A percentile compares a stretch with the other conserved stretches of the same genome.
Conservation (phyloP, 1,140 invertebrate genomes). For the Micrasema minimum region DNA sequence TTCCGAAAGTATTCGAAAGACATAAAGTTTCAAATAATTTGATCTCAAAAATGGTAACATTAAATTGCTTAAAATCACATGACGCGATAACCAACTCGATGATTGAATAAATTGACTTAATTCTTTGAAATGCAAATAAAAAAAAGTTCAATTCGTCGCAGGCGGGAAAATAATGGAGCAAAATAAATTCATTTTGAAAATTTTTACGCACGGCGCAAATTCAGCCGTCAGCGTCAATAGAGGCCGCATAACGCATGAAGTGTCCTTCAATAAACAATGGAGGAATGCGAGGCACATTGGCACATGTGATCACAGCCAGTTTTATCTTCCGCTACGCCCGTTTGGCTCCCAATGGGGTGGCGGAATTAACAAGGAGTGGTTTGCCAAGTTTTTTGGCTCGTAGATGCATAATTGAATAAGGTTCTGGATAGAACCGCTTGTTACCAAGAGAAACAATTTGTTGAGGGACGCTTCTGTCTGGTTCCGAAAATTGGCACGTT, state of each 20-base stretch:
- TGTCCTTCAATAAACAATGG: constrained; percentile 42
- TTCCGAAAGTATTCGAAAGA: no score
- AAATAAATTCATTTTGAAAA: no score
- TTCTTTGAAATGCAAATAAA: no score
- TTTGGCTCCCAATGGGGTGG: not conserved
- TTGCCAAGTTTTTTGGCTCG: constrained; percentile 33
- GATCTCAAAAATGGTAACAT: no score
- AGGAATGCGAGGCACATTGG: constrained; percentile 14
- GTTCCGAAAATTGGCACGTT: no score
- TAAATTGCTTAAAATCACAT: no score
- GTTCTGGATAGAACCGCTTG: not conserved
- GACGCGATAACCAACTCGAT: no score
- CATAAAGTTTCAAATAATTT: no score
- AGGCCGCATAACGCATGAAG: constrained; percentile 29
- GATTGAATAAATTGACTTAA: no score
- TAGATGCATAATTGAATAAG: constrained; percentile 26
- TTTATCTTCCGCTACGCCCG: constrained; percentile 3
- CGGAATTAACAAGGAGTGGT: constrained; percentile 24
- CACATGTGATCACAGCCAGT: constrained; percentile 27
- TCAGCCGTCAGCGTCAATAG: not conserved
- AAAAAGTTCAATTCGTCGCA: no score
- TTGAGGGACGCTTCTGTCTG: no score
- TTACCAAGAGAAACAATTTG: not conserved
- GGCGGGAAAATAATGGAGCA: no score
- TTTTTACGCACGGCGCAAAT: not conserved